Conservation (phyloP, 2,888 invertebrate species). For the Trisateles emortualis region DNA sequence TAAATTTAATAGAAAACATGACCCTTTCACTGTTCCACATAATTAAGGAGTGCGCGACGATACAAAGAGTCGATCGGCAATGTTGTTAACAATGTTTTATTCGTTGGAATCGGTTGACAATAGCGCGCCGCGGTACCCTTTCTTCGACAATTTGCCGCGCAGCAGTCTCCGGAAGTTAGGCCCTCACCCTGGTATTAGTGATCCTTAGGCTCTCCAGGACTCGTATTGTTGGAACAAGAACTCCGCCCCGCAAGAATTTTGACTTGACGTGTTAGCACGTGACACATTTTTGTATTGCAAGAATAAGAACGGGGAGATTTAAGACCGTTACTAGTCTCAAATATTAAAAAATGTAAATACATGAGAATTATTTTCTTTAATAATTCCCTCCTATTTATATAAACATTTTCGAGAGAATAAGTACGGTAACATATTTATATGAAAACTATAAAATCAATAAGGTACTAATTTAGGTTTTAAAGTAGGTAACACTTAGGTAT, state of each 20-base stretch:
- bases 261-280: slow-evolving; percentile 73
- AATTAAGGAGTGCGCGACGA: slow-evolving; percentile 83
- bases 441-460: no score
- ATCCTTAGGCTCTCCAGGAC: slow-evolving; percentile 77
- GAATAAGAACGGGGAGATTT: slow-evolving; percentile 20
- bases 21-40: slow-evolving; percentile 85
- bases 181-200: slow-evolving; percentile 78
- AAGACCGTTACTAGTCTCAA: slow-evolving; percentile 29
- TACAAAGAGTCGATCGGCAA: slow-evolving; percentile 82
- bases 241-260: slow-evolving; percentile 78
- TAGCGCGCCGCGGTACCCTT: slow-evolving; percentile 76
- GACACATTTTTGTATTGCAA: slow-evolving; percentile 62
- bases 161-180: slow-evolving; percentile 82
- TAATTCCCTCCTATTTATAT: no score
- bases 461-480: no score
- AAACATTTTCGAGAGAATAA: no score
- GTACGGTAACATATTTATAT: no score
- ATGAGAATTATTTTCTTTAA: no score
- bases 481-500: no score
- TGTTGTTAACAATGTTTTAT: slow-evolving; percentile 82
- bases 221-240: slow-evolving; percentile 67
- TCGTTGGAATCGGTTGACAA: slow-evolving; percentile 85
- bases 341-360: background rate
- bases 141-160: slow-evolving; percentile 83
- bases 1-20: slow-evolving; percentile 86